Conservation (phyloP, 2,888 invertebrate species). For the Brachylomia viminalis region DNA sequence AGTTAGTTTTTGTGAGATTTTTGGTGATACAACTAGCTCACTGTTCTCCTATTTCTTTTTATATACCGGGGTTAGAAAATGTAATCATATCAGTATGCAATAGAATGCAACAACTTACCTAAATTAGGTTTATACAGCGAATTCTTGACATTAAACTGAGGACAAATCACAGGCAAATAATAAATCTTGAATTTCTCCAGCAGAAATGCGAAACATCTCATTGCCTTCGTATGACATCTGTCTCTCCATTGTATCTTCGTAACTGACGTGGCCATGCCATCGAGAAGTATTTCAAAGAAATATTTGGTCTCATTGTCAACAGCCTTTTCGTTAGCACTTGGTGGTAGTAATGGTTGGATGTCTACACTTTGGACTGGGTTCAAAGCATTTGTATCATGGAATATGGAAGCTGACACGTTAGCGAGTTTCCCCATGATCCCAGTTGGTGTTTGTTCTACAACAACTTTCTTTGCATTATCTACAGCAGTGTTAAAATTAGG, state of each 20-base stretch:
- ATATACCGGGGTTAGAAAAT: neutral
- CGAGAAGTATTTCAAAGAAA: constrained; percentile 96
- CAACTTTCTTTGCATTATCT: constrained; percentile 87
- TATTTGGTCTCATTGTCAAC: constrained; percentile 96
- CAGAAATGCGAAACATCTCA: constrained; percentile 96
- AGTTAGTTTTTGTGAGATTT: neutral
- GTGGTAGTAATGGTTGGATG: constrained; percentile 94
- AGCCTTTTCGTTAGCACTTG: constrained; percentile 95
- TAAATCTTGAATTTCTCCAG: constrained; percentile 97
- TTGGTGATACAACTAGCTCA: no score
- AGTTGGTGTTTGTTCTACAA: constrained; percentile 87
- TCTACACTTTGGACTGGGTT: constrained; percentile 95
- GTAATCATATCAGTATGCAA: neutral
- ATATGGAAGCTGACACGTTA: constrained; percentile 91
- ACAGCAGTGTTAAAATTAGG: constrained; percentile 88
- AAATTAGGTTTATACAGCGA: constrained; percentile 96
- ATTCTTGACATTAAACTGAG: constrained; percentile 94
- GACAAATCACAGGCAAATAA: constrained; percentile 97
- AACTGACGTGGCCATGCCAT: constrained; percentile 97
- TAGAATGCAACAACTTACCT: constrained; percentile 85
- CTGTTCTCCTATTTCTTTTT: neutral
- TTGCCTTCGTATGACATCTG: constrained; percentile 94
- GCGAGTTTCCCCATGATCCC: constrained; percentile 91
- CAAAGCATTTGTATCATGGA: constrained; percentile 93
- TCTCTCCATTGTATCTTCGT: constrained; percentile 98